A percentile compares a stretch with the other conserved stretches of the same genome.
These are phyloP conservation scores for Anthophora plumipes DNA, from an alignment of 2,888 invertebrate genomes.

Conservation along the genomic window DNA sequence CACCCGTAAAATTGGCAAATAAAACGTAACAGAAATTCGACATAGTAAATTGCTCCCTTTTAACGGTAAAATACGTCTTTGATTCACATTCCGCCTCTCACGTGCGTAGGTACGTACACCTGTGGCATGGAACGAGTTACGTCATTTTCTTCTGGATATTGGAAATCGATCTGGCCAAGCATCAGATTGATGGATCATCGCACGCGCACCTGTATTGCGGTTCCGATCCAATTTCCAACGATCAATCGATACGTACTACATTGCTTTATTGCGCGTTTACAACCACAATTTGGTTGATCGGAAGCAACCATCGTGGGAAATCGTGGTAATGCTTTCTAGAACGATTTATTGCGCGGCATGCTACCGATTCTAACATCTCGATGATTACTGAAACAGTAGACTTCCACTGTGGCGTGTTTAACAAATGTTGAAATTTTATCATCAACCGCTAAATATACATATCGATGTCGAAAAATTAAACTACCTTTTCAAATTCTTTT, in stretches of 20 bases:
- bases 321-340: constrained; percentile 42
- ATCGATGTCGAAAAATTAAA: no score
- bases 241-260: constrained; percentile 48
- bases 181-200: constrained; percentile 40
- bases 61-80: constrained; percentile 33
- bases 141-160: constrained; percentile 28
- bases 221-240: constrained; percentile 56
- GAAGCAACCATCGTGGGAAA: constrained; percentile 55
- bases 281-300: constrained; percentile 52
- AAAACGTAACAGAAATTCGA: not conserved
- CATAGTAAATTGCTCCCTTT: constrained; percentile 39
- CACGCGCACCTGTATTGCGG: constrained; percentile 57
- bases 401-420: not conserved
- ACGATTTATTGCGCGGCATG: constrained; percentile 33
- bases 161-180: constrained; percentile 43
- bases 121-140: constrained; percentile 27
- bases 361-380: not conserved
- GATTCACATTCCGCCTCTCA: not conserved
- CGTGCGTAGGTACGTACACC: not conserved
- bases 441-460: no score
- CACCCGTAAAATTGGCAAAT: not conserved
- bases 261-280: constrained; percentile 57
- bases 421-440: not conserved
- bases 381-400: not conserved
- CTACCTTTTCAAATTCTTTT: no score